Evolutionary conservation across 1,140 invertebrate genomes (phyloP).

Genomic region (Drosophila melanica): DNA sequence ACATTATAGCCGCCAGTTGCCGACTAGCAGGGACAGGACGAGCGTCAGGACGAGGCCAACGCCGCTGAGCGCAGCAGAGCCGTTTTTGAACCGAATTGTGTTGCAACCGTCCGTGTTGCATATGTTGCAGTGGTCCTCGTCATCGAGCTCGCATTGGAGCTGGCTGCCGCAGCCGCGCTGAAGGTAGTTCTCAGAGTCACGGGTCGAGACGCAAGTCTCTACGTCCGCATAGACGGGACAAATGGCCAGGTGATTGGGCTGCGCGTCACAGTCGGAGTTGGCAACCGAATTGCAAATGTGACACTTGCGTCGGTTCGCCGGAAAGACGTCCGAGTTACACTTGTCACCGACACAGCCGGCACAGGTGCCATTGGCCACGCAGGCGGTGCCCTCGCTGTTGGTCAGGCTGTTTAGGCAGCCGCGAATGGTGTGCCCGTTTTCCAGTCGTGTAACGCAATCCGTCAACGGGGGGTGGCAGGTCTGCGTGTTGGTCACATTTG

Average conservation of each 20-base stretch:
- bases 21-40: conserved; percentile 47
- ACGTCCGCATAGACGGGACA: conserved; percentile 64
- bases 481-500: conserved; percentile 11
- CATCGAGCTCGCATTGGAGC: conserved; percentile 52
- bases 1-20: conserved; percentile 25
- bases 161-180: conserved; percentile 64
- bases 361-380: conserved; percentile 62
- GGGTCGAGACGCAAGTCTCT: conserved; percentile 56
- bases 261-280: conserved; percentile 37
- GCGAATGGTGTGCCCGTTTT: conserved; percentile 59
- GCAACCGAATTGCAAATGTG: conserved; percentile 69
- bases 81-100: conserved; percentile 44
- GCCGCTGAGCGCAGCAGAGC: conserved; percentile 39
- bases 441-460: conserved; percentile 59
- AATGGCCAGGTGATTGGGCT: conserved; percentile 51
- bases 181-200: conserved; percentile 25
- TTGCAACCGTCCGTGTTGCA: conserved; percentile 72
- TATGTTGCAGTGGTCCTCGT: conserved; percentile 56
- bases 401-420: conserved; percentile 58
- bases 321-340: conserved; percentile 69
- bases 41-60: conserved; percentile 60
- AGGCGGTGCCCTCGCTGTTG: conserved; percentile 38
- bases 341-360: conserved; percentile 56
- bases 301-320: conserved; percentile 59
- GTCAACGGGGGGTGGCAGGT: conserved; percentile 50